Evolutionary conservation across 53 echinoderm and acorn worm species (phyloP).

Genomic region (Luidia sarsii): DNA sequence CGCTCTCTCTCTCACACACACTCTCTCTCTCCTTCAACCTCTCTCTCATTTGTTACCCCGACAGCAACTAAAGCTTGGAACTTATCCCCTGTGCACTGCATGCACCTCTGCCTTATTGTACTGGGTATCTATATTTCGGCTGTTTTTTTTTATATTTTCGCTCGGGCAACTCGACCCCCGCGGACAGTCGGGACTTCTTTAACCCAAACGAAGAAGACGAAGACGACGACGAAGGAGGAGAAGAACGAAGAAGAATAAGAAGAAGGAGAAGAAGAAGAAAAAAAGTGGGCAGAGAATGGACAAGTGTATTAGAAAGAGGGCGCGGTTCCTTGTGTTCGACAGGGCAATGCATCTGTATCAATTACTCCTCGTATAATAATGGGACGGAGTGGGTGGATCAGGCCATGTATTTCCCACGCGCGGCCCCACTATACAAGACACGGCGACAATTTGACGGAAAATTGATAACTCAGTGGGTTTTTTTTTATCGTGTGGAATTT

Average conservation of each 20-base stretch:
- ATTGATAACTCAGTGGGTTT: no score
- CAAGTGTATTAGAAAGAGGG: slow-evolving; percentile 23
- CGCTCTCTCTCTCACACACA: no score
- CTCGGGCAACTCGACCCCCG: slow-evolving; percentile 4
- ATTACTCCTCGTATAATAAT: slow-evolving; percentile 1
- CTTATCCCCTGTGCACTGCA: slow-evolving; percentile 17
- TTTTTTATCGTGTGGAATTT: no score
- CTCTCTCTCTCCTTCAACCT: background rate
- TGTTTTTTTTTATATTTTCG: slow-evolving; percentile 39
- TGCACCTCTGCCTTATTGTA: slow-evolving; percentile 36
- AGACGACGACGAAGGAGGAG: no score
- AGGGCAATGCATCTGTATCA: slow-evolving; percentile 33
- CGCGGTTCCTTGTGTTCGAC: background rate
- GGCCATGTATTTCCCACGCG: no score
- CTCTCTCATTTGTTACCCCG: background rate
- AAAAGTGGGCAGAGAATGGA: slow-evolving; percentile 34
- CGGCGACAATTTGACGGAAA: no score
- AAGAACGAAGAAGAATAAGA: no score
- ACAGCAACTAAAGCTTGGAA: slow-evolving; percentile 37
- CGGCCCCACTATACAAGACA: no score
- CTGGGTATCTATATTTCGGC: slow-evolving; percentile 15
- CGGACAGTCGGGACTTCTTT: slow-evolving; percentile 33
- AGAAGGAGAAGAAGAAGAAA: no score
- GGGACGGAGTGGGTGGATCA: no score
- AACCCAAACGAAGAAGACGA: no score